Conservation (phyloP, 2,888 invertebrate species). For the Glyphotaelius pellucidus region DNA sequence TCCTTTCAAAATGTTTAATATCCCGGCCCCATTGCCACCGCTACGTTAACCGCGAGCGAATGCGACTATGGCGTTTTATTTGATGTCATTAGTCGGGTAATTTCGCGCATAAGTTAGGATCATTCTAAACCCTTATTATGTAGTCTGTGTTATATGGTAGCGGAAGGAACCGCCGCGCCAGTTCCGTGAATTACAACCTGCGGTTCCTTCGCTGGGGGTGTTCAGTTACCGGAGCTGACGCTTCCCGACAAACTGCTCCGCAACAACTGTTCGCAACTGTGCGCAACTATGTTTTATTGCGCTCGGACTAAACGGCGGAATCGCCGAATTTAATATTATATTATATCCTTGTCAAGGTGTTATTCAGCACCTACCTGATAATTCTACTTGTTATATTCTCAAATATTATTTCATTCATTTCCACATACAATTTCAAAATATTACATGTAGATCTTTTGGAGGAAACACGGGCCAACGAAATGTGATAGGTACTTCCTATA, state of each 20-base stretch:
- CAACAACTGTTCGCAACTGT: background rate
- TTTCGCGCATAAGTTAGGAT: background rate
- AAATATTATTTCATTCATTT: background rate
- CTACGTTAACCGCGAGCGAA: background rate
- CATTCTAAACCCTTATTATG: slow-evolving; percentile 11
- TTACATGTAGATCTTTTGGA: background rate
- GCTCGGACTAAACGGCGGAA: background rate
- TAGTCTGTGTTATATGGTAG: slow-evolving; percentile 20
- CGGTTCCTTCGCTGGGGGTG: slow-evolving; percentile 25
- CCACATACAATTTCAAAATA: background rate
- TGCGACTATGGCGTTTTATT: background rate
- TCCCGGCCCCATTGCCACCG: background rate
- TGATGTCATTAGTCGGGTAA: background rate
- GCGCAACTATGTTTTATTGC: background rate
- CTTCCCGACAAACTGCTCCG: slow-evolving; percentile 19
- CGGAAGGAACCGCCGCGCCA: slow-evolving; percentile 38
- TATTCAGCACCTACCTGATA: background rate
- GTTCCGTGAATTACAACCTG: slow-evolving; percentile 27
- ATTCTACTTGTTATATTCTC: background rate
- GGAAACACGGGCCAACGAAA: background rate
- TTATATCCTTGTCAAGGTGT: background rate
- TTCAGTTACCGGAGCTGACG: background rate
- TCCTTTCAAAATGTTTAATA: background rate
- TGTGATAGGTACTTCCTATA: background rate
- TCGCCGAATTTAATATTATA: background rate